A percentile compares a stretch with the other conserved stretches of the same genome.
phyloP scores from a whole-genome alignment of 2,797 vertebrate species.

The Artibeus lituratus region DNA sequence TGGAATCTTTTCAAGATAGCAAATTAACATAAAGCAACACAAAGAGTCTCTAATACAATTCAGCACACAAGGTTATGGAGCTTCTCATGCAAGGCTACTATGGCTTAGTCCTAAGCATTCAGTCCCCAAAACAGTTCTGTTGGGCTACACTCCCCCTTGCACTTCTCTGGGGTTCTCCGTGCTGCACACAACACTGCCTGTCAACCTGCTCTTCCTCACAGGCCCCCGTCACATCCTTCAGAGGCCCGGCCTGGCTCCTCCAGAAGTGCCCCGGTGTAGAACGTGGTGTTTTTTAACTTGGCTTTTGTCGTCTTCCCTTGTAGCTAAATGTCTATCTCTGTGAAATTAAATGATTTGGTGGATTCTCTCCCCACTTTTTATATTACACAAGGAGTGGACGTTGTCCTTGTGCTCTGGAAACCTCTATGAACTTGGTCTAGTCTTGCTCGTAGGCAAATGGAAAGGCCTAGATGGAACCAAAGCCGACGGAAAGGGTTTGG shows the following conservation, averaged over 20 bases:
- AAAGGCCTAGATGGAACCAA: conserved; percentile 52
- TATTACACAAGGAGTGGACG: background rate
- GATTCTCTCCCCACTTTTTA: background rate
- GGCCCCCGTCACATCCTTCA: background rate
- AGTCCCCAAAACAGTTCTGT: background rate
- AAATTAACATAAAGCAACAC: background rate
- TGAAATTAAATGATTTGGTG: background rate
- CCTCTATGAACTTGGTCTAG: conserved; percentile 32
- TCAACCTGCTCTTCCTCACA: background rate
- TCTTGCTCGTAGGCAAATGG: conserved; percentile 18
- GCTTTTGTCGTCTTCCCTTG: background rate
- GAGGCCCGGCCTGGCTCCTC: background rate
- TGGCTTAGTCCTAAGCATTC: background rate
- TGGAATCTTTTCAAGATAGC: background rate
- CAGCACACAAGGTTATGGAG: background rate
- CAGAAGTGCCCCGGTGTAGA: background rate
- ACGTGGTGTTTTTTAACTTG: background rate
- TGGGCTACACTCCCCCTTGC: accelerated
- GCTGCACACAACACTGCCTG: accelerated
- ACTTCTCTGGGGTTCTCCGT: background rate
- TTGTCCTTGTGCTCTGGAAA: background rate
- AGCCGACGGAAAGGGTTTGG: conserved; percentile 58
- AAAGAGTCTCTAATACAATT: background rate
- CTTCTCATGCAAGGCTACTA: background rate
- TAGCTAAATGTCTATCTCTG: background rate